Evolutionary conservation across 2,888 invertebrate genomes (phyloP), one percentile per base, ranked within the genome.

Genomic region (Synergus itoensis): DNA sequence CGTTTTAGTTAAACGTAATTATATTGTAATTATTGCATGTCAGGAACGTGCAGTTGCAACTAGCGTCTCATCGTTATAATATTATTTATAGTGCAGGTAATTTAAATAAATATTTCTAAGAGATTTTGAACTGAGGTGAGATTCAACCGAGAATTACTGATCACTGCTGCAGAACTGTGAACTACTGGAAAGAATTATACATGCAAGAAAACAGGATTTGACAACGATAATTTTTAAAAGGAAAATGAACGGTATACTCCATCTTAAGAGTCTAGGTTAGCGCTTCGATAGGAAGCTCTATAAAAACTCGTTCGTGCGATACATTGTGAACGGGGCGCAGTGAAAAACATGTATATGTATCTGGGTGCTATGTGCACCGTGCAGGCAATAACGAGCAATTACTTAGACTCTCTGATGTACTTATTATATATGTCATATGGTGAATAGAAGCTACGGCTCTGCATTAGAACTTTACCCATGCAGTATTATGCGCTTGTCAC

Each of bases 341-440:
- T 12, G 21, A 21, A 60, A 60, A 60, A 60, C n/a, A 28, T 11
- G 9, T 60, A 5, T 14, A 60, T 60, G 11, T 60, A 21, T 21
- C 12, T 21, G 21, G 12, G n/a, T 12, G 21, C 9, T 60, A 60
- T 28, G 21, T 60, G 11, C 60, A 21, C 60, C 5, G 28, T 60
- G 60, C 60, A 21, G 14, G 60, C 60, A 60, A 60, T 60, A 60
- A 60, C 60, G 60, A 60, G 60, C 60, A 60, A 60, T 60, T 60
- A 60, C 60, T 60, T 18, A 60, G 60, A 45, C 45, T 5, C 45
- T 5, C 21, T 60, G 60, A 60, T 60, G 60, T 21, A 60, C 60
- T 60, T 60, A 60, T 60, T 60, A 60, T 21, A 60, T 60, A 60
- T 60, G 60, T 60, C 60, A 60, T 60, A 60, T 21, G 60, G 60